Base-by-base conservation (phyloP, 2,113 vertebrate species). In the Jacana jacana region DNA sequence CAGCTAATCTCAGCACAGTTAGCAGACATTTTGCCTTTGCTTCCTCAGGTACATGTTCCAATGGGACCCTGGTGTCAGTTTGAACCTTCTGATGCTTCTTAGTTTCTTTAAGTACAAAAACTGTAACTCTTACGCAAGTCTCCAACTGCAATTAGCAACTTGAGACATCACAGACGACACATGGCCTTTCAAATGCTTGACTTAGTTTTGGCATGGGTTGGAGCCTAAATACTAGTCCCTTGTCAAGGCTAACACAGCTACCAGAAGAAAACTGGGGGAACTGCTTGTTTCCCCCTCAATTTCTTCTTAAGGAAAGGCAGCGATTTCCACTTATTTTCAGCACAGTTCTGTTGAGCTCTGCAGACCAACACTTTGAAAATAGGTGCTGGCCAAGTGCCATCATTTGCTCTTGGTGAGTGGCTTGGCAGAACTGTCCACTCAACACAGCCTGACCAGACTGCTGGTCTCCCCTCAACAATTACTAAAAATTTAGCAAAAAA, bases 401-500 rank as follows among this genome's bases (percentile, higher is more conserved):
- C 0, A 0, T 27, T 76, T 0, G 6, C 33, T 54, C n/a, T 14
- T 73, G 19, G 20, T 54, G n/a, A 77, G 49, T 1, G 2, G 30
- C 44, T 5, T 81, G 68, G 40, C 46, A 83, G 49, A 81, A 61
- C 14, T 40, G 25, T 30, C 11, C 31, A 57, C 33, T 37, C 44
- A 44, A 40, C 24, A 13, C 2, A 58, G 57, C 19, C 22, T 23
- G 22, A 89, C 35, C 40, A 86, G 31, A 22, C 16, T 39, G 37
- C 44, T 54, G 19, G 14, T 61, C 20, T 57, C 42, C 28, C 30
- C 17, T 54, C 24, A 51, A 61, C 37, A 57, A 33, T 13, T 40
- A 86, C 3, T 25, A 24, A 93, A 65, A 66, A 17, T 11, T 5
- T 13, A 31, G 44, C 6, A 9, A 94, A 94, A 94, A 94, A 86